Conservation (phyloP, 1,140 invertebrate genomes). For the Drosophila ohnishii region DNA sequence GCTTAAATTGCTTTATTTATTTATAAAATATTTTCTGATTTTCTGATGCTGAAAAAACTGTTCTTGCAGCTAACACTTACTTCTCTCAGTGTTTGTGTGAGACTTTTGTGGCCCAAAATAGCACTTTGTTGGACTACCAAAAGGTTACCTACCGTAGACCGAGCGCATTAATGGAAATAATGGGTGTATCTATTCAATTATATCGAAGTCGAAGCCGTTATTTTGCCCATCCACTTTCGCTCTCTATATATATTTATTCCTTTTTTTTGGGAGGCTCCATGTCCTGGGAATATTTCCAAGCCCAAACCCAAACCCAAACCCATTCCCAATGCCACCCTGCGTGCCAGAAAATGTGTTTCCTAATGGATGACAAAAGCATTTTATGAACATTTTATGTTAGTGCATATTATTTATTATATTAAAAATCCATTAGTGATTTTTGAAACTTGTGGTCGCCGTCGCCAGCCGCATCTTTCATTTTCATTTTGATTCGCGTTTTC, state of each 20-base stretch:
- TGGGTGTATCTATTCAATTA: conserved; percentile 77
- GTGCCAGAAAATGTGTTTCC: conserved; percentile 14
- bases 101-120: conserved; percentile 64
- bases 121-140: conserved; percentile 53
- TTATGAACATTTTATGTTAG: conserved; percentile 52
- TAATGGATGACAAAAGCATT: conserved; percentile 69
- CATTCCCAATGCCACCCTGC: not conserved
- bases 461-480: conserved; percentile 66
- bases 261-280: not conserved
- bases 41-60: too few species aligned
- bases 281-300: not conserved
- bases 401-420: conserved; percentile 79
- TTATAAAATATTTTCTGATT: too few species aligned
- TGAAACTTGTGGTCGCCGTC: conserved; percentile 74
- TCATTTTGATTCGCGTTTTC: conserved; percentile 51
- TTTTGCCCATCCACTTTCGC: conserved; percentile 14
- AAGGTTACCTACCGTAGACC: conserved; percentile 29
- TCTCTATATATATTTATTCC: too few species aligned
- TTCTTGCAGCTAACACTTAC: not conserved
- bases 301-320: not conserved
- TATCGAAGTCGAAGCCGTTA: conserved; percentile 39
- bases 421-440: conserved; percentile 81
- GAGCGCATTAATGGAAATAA: conserved; percentile 70
- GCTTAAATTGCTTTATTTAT: too few species aligned
- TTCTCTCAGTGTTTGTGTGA: conserved; percentile 1